Percentiles rank a stretch among this genome's conserved stretches.
These are phyloP conservation scores for Uropetala carovei DNA, from an alignment of 2,888 invertebrate genomes.

Conservation along the genomic window DNA sequence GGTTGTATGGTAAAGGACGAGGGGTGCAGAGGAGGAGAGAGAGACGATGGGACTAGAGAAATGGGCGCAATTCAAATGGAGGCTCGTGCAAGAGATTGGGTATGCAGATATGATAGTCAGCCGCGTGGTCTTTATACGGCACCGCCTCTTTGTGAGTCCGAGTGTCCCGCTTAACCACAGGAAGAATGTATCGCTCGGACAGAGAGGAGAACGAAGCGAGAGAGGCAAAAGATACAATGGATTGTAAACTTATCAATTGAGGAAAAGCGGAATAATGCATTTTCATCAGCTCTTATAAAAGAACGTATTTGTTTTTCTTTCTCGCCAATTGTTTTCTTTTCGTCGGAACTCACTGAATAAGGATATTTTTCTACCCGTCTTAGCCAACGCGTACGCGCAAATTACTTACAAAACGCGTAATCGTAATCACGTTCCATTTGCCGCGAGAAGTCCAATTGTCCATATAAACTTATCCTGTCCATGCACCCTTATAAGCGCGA, in stretches of 20 bases:
- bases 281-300: background rate
- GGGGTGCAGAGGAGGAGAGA: background rate
- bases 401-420: background rate
- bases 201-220: background rate
- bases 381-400: background rate
- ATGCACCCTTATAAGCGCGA: background rate
- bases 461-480: background rate
- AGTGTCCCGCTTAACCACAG: background rate
- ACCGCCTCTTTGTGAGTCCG: background rate
- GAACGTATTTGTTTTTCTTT: too few relatives aligned
- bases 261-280: background rate
- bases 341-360: background rate
- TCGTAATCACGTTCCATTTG: background rate
- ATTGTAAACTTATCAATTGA: conserved; percentile 4
- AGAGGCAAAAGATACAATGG: conserved; percentile 24
- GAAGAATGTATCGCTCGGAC: background rate
- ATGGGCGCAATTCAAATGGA: conserved; percentile 18
- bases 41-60: background rate
- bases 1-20: background rate
- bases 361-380: background rate
- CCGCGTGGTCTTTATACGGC: conserved; percentile 23
- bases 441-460: background rate
- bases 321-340: background rate
- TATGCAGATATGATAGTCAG: conserved; percentile 13
- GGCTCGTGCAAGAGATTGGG: conserved; percentile 35